Evolutionary conservation across 2,888 invertebrate species (phyloP).

Genomic region (Tenthredo notha): DNA sequence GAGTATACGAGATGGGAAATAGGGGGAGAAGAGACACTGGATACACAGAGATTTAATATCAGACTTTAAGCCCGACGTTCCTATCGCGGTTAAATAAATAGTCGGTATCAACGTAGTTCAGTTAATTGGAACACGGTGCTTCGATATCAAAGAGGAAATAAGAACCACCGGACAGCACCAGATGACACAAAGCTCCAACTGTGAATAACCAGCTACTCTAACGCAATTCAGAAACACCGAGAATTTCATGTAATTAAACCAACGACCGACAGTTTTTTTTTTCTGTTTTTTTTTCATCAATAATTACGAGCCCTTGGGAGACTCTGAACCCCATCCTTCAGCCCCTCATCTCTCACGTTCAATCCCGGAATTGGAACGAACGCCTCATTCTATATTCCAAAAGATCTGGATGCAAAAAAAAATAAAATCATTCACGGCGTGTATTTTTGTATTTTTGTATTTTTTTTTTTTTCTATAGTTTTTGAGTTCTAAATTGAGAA

Average conservation of each 20-base stretch:
- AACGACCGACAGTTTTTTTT: conserved; percentile 4
- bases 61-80: background rate
- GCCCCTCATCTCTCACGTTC: background rate
- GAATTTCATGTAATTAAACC: conserved; percentile 32
- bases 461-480: background rate
- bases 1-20: conserved; percentile 51
- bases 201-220: background rate
- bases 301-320: conserved; percentile 5
- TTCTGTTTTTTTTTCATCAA: conserved; percentile 9
- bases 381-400: background rate
- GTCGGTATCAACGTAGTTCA: background rate
- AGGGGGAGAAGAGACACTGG: conserved; percentile 42
- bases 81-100: conserved; percentile 9
- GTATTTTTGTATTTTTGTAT: no score
- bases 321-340: conserved; percentile 5
- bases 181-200: background rate
- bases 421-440: no score
- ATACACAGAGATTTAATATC: conserved; percentile 57
- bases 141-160: background rate
- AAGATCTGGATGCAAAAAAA: background rate
- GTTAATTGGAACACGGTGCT: background rate
- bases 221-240: background rate
- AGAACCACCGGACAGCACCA: background rate
- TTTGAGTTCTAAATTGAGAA: background rate
- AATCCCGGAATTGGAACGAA: background rate